A percentile compares a stretch with the other conserved stretches of the same genome.
Conservation (phyloP, 2,113 vertebrate genomes). For the Circaetus cinerascens region DNA sequence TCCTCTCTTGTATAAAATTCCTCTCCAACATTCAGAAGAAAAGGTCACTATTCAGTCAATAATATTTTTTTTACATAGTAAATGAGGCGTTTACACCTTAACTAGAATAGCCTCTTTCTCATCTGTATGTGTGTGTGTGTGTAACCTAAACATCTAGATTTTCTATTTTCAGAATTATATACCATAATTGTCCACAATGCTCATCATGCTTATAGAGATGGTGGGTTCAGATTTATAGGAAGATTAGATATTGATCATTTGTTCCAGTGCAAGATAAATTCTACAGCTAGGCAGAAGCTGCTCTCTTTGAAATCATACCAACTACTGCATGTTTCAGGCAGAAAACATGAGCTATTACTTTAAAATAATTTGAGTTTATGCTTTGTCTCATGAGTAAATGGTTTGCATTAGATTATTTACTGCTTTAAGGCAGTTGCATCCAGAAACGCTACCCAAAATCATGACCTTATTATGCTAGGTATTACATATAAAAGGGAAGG, state of each 20-base stretch:
- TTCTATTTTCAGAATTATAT: neutral
- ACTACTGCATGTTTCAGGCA: neutral
- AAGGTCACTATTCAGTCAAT: neutral
- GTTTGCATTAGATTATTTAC: neutral
- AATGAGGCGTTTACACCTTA: neutral
- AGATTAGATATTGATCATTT: neutral
- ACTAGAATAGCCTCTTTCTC: neutral
- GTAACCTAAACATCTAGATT: neutral
- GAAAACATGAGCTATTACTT: neutral
- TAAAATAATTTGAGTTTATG: neutral
- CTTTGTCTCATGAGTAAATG: neutral
- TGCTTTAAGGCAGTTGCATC: neutral
- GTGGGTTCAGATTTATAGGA: neutral
- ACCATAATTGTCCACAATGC: neutral
- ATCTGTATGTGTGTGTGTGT: neutral
- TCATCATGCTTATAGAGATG: neutral
- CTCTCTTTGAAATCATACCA: neutral
- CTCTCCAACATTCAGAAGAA: neutral
- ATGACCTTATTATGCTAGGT: neutral
- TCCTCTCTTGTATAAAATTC: neutral
- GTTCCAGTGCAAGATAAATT: neutral
- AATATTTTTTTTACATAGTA: neutral
- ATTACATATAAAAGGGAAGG: neutral
- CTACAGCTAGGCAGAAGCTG: neutral
- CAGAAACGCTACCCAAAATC: neutral